A percentile compares a stretch with the other conserved stretches of the same genome.
Evolutionary conservation across 2,797 vertebrate species (phyloP).

Genomic region (Huso huso): DNA sequence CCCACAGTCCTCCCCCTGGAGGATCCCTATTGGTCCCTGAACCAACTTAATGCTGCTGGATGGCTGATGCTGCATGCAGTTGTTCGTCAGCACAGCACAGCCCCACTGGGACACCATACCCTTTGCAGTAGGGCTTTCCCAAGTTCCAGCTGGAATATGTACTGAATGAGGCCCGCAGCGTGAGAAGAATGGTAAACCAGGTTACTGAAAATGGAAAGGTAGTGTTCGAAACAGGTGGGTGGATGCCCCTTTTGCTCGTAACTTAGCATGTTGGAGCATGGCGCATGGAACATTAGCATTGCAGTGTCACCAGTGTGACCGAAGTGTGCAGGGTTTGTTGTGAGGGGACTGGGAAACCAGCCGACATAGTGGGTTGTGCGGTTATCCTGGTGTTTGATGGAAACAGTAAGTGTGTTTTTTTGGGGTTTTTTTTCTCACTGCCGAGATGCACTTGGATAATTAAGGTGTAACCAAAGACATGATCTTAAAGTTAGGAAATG

Average conservation of each 20-base stretch:
- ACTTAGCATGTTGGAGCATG: too few relatives aligned
- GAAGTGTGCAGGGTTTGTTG: too few relatives aligned
- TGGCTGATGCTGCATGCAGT: constrained; percentile 7
- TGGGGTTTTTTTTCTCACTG: too few relatives aligned
- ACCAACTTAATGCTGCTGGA: constrained; percentile 15
- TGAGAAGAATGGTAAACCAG: constrained; percentile 58
- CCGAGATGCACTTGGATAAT: too few relatives aligned
- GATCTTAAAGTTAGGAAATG: too few relatives aligned
- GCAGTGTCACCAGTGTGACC: too few relatives aligned
- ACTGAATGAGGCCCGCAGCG: constrained; percentile 25
- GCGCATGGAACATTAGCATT: too few relatives aligned
- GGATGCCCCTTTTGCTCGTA: not conserved
- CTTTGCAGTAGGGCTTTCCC: constrained; percentile 38
- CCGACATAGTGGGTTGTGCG: too few relatives aligned
- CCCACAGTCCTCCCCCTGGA: constrained; percentile 19
- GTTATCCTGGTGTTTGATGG: too few relatives aligned
- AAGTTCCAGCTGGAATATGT: constrained; percentile 44
- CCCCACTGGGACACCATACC: constrained; percentile 25
- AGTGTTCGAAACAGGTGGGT: constrained; percentile 62
- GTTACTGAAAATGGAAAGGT: constrained; percentile 47
- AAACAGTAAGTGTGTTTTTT: too few relatives aligned
- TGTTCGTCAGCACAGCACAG: constrained; percentile 12
- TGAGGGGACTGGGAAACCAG: too few relatives aligned
- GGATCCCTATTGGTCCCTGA: constrained; percentile 15
- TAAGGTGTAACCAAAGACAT: too few relatives aligned